Conservation (phyloP, 2,113 vertebrate genomes). For the Xenopus laevis region DNA sequence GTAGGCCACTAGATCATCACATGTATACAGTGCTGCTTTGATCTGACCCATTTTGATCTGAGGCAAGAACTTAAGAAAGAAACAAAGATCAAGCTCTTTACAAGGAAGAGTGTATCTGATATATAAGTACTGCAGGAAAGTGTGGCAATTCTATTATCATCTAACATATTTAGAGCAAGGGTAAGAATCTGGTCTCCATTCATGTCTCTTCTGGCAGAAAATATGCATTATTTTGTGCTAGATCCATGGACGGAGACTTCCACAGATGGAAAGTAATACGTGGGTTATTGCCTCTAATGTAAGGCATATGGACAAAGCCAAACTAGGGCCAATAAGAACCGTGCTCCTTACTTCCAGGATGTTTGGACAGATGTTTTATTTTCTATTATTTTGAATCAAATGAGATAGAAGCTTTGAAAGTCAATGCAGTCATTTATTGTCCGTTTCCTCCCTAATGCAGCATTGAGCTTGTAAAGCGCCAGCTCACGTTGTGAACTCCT, state of each 20-base stretch:
- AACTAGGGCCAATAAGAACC: constrained; percentile 22
- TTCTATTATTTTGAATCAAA: constrained; percentile 31
- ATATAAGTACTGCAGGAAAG: background rate
- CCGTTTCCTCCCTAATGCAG: background rate
- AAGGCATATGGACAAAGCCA: constrained; percentile 25
- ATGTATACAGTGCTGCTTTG: too few relatives aligned
- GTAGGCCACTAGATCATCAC: too few relatives aligned
- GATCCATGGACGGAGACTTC: constrained; percentile 19
- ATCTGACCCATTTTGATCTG: too few relatives aligned
- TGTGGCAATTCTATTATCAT: too few relatives aligned
- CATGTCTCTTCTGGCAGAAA: constrained; percentile 1
- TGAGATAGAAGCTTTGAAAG: constrained; percentile 1
- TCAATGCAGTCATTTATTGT: background rate
- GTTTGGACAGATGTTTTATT: constrained; percentile 42
- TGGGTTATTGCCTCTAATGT: constrained; percentile 35
- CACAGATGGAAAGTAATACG: constrained; percentile 27
- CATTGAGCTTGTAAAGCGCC: background rate
- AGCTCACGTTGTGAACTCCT: background rate
- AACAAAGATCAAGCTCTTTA: too few relatives aligned
- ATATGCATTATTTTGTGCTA: constrained; percentile 13
- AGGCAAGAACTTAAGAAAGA: too few relatives aligned
- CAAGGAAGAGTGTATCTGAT: too few relatives aligned
- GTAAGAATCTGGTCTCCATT: background rate
- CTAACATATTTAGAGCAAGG: too few relatives aligned
- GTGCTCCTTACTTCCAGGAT: constrained; percentile 22